Conservation (phyloP, 2,113 vertebrate species). For the Erythrocercus mccallii region DNA sequence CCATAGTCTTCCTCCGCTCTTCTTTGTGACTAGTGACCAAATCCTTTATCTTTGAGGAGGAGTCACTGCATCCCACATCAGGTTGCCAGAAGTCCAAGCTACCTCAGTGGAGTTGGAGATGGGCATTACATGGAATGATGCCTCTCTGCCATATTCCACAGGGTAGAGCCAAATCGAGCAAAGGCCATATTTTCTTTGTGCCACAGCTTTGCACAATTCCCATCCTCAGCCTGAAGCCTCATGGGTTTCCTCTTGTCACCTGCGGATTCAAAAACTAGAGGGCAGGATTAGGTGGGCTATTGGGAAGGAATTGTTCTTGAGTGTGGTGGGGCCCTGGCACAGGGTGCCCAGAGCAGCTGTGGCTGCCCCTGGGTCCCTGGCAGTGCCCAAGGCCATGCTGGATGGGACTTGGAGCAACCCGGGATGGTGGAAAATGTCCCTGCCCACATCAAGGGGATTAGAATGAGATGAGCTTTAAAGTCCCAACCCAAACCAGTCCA, state of each 20-base stretch:
- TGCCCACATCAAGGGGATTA: neutral
- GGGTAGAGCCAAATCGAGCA: rapidly evolving
- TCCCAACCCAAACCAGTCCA: neutral
- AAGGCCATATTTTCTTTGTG: neutral
- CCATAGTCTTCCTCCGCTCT: neutral
- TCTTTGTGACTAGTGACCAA: rapidly evolving
- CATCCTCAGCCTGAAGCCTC: neutral
- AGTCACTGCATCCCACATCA: neutral
- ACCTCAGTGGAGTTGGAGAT: neutral
- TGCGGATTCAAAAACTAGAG: neutral
- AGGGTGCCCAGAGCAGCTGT: neutral
- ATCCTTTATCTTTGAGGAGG: neutral
- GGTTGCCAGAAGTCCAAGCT: neutral
- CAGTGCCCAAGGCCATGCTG: rapidly evolving
- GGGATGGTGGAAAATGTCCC: rapidly evolving
- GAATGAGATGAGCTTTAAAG: neutral
- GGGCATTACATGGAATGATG: neutral
- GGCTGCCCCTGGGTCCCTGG: neutral
- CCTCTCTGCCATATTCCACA: neutral
- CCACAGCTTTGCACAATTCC: neutral
- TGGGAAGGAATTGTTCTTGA: neutral
- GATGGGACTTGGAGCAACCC: rapidly evolving
- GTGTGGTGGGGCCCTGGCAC: neutral
- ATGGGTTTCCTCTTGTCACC: neutral
- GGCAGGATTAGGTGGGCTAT: too few relatives aligned